A percentile compares a stretch with the other conserved stretches of the same genome.
Conservation (phyloP, 2,888 invertebrate species). For the Rhopalosiphum nymphaeae region DNA sequence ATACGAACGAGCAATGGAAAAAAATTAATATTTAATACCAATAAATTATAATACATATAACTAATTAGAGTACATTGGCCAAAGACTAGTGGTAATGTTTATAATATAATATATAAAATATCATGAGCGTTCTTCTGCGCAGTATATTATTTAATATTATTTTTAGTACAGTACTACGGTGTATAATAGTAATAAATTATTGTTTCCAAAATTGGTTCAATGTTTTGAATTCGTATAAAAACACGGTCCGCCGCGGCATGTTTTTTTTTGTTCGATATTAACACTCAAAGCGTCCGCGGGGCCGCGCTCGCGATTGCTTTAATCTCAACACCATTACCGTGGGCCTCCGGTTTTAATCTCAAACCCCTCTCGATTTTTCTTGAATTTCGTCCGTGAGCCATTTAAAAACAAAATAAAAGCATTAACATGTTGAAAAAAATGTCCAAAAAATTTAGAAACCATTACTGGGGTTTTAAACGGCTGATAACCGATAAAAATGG, state of each 20-base stretch:
- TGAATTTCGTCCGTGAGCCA: not conserved
- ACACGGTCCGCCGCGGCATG: not conserved
- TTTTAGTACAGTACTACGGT: not conserved
- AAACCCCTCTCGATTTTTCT: conserved; percentile 59
- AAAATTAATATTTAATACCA: not conserved
- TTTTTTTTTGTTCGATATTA: conserved; percentile 57
- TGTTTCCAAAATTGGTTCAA: not conserved
- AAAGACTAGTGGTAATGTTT: not conserved
- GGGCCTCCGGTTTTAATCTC: conserved; percentile 58
- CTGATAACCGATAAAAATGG: not conserved
- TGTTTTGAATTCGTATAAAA: conserved; percentile 36
- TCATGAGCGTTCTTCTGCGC: not conserved
- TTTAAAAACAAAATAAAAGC: conserved; percentile 27
- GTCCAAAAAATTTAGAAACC: not conserved
- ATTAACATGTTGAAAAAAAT: not conserved
- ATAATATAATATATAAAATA: not conserved
- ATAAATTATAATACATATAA: not conserved
- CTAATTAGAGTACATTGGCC: not conserved
- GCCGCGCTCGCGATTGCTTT: conserved; percentile 53
- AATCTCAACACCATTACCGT: conserved; percentile 57
- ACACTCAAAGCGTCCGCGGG: conserved; percentile 33
- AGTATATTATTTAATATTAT: not conserved
- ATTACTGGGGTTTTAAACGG: conserved; percentile 24
- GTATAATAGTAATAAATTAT: not conserved
- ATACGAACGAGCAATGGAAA: not conserved